Evolutionary conservation across 2,113 vertebrate species (phyloP).

Genomic region (Hylia prasina): DNA sequence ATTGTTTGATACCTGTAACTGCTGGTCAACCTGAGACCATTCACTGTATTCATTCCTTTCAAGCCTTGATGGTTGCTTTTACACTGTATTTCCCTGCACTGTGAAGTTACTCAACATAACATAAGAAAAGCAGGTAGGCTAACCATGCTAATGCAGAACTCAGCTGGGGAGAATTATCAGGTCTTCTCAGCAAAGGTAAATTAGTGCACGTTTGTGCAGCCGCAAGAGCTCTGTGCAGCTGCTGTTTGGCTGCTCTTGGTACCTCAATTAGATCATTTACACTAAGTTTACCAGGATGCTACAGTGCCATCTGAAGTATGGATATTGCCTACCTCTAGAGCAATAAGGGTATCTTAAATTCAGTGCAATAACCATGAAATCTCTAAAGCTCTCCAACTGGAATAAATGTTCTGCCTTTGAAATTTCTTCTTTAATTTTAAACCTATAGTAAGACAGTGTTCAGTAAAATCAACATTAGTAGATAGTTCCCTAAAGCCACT

Average conservation of each 20-base stretch:
- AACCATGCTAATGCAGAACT: neutral
- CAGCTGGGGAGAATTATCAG: neutral
- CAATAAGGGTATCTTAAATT: neutral
- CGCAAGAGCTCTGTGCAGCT: neutral
- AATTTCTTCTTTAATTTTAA: neutral
- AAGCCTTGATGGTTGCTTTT: neutral
- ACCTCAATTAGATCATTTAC: neutral
- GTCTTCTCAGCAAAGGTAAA: neutral
- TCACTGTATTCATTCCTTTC: neutral
- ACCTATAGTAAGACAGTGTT: neutral
- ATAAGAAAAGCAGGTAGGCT: neutral
- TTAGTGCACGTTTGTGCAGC: neutral
- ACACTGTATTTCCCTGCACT: neutral
- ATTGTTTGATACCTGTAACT: neutral
- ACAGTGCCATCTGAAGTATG: neutral
- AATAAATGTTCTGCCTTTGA: neutral
- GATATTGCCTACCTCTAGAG: neutral
- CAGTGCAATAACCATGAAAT: neutral
- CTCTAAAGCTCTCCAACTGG: neutral
- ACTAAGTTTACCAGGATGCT: neutral
- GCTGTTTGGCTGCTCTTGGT: neutral
- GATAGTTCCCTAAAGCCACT: neutral
- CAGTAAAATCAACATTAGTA: neutral
- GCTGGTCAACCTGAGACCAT: neutral
- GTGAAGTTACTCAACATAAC: neutral